Conservation (phyloP, 2,113 vertebrate genomes). For the Holacanthus passer region DNA sequence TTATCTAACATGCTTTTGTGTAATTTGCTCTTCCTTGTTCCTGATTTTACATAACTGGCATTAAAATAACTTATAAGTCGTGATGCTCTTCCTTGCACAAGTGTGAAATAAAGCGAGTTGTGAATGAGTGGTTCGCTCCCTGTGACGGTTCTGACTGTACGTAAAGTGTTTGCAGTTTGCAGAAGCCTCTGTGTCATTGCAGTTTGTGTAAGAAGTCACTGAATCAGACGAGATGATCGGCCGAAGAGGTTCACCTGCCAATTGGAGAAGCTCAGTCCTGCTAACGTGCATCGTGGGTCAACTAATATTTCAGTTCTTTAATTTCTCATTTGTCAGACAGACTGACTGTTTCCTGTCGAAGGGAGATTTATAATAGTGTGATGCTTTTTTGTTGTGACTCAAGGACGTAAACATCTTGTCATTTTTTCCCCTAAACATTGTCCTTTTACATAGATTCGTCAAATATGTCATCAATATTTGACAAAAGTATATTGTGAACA, state of each 20-base stretch:
- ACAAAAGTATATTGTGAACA: background rate
- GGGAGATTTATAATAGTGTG: background rate
- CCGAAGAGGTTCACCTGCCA: conserved; percentile 2
- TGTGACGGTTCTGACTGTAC: conserved; percentile 17
- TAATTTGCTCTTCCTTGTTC: background rate
- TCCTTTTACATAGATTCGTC: background rate
- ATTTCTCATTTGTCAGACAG: background rate
- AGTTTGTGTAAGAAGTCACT: conserved; percentile 12
- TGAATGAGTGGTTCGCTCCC: conserved; percentile 20
- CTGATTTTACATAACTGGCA: background rate
- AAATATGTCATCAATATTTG: background rate
- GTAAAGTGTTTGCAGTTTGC: conserved; percentile 19
- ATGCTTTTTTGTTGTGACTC: background rate
- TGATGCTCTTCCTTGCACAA: background rate
- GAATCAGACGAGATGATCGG: background rate
- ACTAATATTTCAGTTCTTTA: background rate
- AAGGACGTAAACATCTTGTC: background rate
- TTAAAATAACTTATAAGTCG: background rate
- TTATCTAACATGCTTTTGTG: background rate
- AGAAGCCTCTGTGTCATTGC: conserved; percentile 4
- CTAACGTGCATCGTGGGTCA: background rate
- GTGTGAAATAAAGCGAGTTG: conserved; percentile 3
- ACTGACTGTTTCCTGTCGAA: background rate
- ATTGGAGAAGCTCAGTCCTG: background rate
- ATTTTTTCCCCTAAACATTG: background rate